Evolutionary conservation across 2,888 invertebrate genomes (phyloP), one percentile per base, ranked within the genome.

Genomic region (Thelaira solivaga): DNA sequence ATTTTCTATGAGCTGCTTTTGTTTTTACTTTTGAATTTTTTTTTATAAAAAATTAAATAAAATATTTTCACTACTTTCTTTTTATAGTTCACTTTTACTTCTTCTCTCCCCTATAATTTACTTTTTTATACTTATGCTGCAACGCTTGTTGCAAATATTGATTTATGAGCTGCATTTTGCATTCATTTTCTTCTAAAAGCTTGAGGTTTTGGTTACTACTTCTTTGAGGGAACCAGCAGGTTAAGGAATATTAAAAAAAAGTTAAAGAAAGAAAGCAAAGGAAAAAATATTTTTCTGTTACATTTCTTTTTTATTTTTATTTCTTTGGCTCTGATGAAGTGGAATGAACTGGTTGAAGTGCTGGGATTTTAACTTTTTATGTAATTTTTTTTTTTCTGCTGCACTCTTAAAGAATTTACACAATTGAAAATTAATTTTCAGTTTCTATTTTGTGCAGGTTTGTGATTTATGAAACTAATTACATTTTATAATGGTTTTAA

Each of bases 391-490:
- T 39, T 18, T n/a, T 34, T 26, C 10, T n/a, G 11, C 7, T 34
- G 34, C n/a, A 29, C 36, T 72, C 36, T 72, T 62, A 36, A 62
- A 72, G 72, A 36, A 36, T 55, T 62, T 62, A 13, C 53, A 55
- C 53, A 75, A 67, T 75, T 68, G 67, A 75, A 74, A 75, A 59
- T 61, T 67, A 67, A 51, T 74, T 67, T 67, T 61, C 8, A 16
- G 18, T 64, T 64, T 47, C 7, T 11, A 18, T 31, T 31, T 31
- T 55, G n/a, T 55, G 31, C 34, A 34, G 64, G 29, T 73, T 69
- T n/a, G 61, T 71, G 74, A 71, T 78, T 78, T 78, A 78, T 78
- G 59, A 65, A 78, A 78, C 74, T 78, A 78, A 78, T 78, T 78
- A 78, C 49, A 71, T 71, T 74, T 18, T 61, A 65, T 78, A 69